Evolutionary conservation across 2,113 vertebrate species (phyloP), one percentile per base, ranked within the genome.

Genomic region (Kryptolebias marmoratus): DNA sequence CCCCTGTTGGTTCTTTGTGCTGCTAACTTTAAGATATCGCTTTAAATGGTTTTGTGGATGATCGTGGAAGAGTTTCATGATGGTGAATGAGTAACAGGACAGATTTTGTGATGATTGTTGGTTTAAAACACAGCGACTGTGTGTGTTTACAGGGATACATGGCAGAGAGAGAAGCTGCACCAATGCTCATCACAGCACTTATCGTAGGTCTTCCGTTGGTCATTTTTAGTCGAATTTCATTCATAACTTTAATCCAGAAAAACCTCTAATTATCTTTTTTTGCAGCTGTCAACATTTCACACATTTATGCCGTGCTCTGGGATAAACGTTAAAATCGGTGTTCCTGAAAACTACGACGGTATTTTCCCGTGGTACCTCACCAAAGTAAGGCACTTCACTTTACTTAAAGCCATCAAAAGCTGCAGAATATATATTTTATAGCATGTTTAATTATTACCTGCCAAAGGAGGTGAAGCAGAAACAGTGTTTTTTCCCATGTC

Each of bases 281-380:
- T 27, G 28, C 75, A 94, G 92, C 66, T 91, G 72, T 56, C 77
- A 69, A 42, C 85, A 9, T 64, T 84, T 80, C 11, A 70, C 66
- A 63, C 67, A 6, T 71, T 88, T 62, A 80, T 71, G 52, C 86
- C 80, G 10, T 89, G 88, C 28, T 85, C 85, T 47, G 85, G 80
- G 2, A 84, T 88, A 22, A 91, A 91, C 73, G 86, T 94, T 57
- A 93, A 93, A 82, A 94, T 93, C 16, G 92, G 94, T 58, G 93
- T 95, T 60, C 91, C 93, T 12, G 95, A 96, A 87, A 95, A 95
- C 72, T 92, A 91, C 13, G 82, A 90, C 63, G 94, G 93, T 5
- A 95, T 92, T 77, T 94, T 95, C 79, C 94, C 93, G n/a, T 90
- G 92, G 81, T 95, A 93, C 67, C 90, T 95, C 63, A 80, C 85